Percentiles rank a stretch among this genome's conserved stretches.
Conservation (phyloP, 2,888 invertebrate species). For the Nomada fucata region DNA sequence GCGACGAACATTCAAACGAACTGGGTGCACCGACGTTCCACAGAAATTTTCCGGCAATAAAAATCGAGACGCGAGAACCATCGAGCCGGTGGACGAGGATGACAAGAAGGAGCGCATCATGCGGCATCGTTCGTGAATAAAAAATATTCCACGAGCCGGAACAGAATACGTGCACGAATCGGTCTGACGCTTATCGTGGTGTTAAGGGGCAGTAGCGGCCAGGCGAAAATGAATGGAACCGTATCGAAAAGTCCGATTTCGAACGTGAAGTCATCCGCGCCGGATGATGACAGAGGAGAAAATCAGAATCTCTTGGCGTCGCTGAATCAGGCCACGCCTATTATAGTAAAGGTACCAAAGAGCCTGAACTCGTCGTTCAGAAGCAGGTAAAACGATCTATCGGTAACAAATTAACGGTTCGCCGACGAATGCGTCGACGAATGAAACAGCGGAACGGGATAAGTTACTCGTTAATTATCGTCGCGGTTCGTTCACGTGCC, state of each 20-base stretch:
- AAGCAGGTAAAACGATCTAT: slow-evolving; percentile 74
- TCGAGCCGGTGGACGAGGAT: not conserved
- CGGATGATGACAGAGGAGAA: slow-evolving; percentile 68
- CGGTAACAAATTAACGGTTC: not conserved
- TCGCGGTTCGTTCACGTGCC: not conserved
- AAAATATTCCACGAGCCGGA: not conserved
- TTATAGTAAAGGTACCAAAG: slow-evolving; percentile 72
- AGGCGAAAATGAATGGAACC: slow-evolving; percentile 68
- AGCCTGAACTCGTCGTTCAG: slow-evolving; percentile 74
- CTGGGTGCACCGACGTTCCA: no score
- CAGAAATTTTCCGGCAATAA: no score
- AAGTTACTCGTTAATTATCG: no score
- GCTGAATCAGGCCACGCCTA: slow-evolving; percentile 66
- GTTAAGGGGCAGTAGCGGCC: not conserved
- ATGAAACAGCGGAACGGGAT: not conserved
- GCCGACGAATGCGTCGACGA: no score
- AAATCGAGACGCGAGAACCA: not conserved
- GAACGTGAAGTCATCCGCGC: slow-evolving; percentile 60
- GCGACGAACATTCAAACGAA: not conserved
- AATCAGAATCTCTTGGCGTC: slow-evolving; percentile 75
- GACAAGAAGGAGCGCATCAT: not conserved
- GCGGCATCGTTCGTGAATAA: not conserved
- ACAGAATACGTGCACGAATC: not conserved
- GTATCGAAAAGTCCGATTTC: slow-evolving; percentile 50
- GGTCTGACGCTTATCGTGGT: not conserved